Evolutionary conservation across 2,797 vertebrate genomes (phyloP).

Genomic region (Tachyglossus aculeatus): DNA sequence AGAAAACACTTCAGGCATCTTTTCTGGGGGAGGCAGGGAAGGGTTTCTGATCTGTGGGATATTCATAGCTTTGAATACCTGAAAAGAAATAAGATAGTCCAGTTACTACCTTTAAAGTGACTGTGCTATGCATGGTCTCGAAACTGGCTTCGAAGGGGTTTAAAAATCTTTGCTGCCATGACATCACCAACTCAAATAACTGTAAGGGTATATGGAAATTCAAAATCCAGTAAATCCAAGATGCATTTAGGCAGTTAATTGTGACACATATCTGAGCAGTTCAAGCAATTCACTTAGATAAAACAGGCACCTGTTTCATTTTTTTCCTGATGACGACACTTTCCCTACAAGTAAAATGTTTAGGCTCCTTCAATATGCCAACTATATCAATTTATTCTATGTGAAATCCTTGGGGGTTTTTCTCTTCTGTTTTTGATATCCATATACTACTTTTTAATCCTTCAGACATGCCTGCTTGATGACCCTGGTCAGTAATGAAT

Average conservation of each 20-base stretch:
- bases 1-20: conserved; percentile 84
- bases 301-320: too few relatives aligned
- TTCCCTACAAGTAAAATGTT: too few relatives aligned
- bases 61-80: conserved; percentile 94
- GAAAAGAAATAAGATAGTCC: conserved; percentile 43
- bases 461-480: neutral
- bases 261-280: neutral
- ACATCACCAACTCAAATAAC: conserved; percentile 10
- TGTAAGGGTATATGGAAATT: too few relatives aligned
- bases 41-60: conserved; percentile 89
- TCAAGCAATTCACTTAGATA: too few relatives aligned
- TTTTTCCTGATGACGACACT: too few relatives aligned
- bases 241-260: neutral
- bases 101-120: conserved; percentile 26
- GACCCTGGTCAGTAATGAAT: neutral
- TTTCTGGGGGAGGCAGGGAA: conserved; percentile 75
- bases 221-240: too few relatives aligned
- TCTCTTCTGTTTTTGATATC: too few relatives aligned
- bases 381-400: too few relatives aligned
- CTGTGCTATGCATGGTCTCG: neutral
- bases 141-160: conserved; percentile 16
- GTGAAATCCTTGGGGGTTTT: too few relatives aligned
- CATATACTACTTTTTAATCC: too few relatives aligned
- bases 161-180: neutral
- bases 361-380: too few relatives aligned